A percentile compares a stretch with the other conserved stretches of the same genome.
Conservation (phyloP, 2,888 invertebrate genomes). For the Andrena praecox region DNA sequence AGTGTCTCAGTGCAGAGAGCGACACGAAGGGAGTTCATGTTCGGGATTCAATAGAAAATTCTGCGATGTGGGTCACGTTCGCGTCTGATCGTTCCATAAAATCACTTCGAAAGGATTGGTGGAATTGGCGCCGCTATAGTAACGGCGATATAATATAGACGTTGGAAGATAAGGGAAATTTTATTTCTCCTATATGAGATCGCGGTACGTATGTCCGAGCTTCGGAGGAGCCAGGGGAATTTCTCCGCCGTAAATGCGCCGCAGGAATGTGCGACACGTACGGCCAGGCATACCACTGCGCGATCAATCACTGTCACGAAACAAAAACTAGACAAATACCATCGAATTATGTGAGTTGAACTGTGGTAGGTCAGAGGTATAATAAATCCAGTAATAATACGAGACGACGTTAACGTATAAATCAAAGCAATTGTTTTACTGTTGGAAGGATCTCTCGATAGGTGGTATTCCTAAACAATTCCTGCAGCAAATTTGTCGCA, state of each 20-base stretch:
- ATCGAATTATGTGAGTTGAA: not conserved
- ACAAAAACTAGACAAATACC: not conserved
- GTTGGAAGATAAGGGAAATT: not conserved
- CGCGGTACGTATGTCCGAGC: not conserved
- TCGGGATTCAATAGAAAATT: not conserved
- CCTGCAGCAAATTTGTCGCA: too few species aligned
- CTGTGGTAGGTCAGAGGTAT: not conserved
- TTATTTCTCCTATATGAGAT: not conserved
- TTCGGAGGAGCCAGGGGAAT: conserved; percentile 7
- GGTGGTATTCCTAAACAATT: too few species aligned
- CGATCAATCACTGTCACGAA: conserved; percentile 2
- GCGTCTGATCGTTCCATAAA: not conserved
- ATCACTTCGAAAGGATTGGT: not conserved
- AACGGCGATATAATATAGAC: not conserved
- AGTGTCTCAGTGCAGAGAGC: not conserved
- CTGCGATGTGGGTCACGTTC: conserved; percentile 21
- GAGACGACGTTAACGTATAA: not conserved
- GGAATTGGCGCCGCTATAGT: not conserved
- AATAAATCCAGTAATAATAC: not conserved
- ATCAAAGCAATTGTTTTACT: not conserved
- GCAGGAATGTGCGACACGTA: conserved; percentile 16
- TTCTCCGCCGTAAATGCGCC: conserved; percentile 29
- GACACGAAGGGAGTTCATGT: not conserved
- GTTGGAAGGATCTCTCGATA: too few species aligned
- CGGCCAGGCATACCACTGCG: conserved; percentile 11